Evolutionary conservation across 1,140 invertebrate species (phyloP), one percentile per base, ranked within the genome.

Genomic region (Drosophila carrolli): DNA sequence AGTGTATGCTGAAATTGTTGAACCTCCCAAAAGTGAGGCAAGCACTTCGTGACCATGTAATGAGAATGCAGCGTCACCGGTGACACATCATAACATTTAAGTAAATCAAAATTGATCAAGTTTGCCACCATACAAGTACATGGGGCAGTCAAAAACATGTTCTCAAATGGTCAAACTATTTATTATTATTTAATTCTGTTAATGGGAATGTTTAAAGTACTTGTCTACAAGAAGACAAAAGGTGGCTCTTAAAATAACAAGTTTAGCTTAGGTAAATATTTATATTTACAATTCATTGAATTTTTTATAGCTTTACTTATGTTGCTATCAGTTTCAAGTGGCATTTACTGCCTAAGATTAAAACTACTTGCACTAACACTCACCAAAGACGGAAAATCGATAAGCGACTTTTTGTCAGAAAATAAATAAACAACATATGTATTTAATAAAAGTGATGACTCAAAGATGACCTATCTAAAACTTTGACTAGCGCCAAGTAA

Each of bases 21-120:
- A 44, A 37, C 61, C 61, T n/a, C 65, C 65, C 47, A 46, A 54
- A 59, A 68, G 65, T 68, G 61, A 66, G 61, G 65, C 60, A 68
- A 68, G 47, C 61, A 37, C 9, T 68, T 67, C 65, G 65, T 68
- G 65, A 66, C 61, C 66, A 32, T 5, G 41, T 53, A 66, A 68
- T 35, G 13, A 29, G 46, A 44, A 35, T 68, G 65, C 65, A 44
- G 32, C 60, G 47, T 68, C 65, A 68, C 38, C 19, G 59, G 37
- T 14, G 56, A 53, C 32, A 53, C 50, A 53, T 37, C 32, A 53
- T 53, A 53, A 37, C 14, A 63, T 60, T 62, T 13, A 53, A 14
- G 11, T 37, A 14, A 50, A 50, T 32, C n/a, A 32, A 50, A 50
- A 5, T 53, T 37, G 9, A 16, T 9, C n/a, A 35, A 51, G 4